A percentile compares a stretch with the other conserved stretches of the same genome.
Conservation (phyloP, 2,113 vertebrate species). For the Pelecanus crispus region DNA sequence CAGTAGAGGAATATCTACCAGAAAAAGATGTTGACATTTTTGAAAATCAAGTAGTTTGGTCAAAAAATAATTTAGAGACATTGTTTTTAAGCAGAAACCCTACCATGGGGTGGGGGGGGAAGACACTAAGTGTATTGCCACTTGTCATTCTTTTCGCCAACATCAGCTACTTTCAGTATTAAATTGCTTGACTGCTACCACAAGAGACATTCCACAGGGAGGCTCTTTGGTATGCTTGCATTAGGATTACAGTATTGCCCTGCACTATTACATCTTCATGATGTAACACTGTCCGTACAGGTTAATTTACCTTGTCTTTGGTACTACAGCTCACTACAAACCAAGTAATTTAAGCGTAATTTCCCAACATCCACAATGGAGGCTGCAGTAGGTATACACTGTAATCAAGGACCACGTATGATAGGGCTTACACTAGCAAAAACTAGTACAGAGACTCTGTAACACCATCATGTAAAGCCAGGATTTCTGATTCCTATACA, state of each 20-base stretch:
- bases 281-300: not conserved
- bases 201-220: not conserved
- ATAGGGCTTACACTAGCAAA: not conserved
- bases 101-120: too few relatives aligned
- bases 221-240: not conserved
- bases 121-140: not conserved
- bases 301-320: not conserved
- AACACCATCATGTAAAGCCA: not conserved
- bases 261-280: not conserved
- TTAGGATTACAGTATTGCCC: not conserved
- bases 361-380: not conserved
- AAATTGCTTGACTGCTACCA: not conserved
- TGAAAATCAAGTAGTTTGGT: not conserved
- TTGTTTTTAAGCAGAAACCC: not conserved
- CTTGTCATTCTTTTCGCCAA: not conserved
- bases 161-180: not conserved
- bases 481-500: not conserved
- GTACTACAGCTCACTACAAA: not conserved
- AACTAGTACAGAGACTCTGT: not conserved
- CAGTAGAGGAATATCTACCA: constrained; percentile 92
- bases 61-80: not conserved
- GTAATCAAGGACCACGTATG: accelerated
- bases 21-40: not conserved
- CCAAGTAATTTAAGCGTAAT: not conserved
- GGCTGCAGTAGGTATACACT: not conserved